Conservation (phyloP, 2,888 invertebrate genomes). For the Hartigia nigra region DNA sequence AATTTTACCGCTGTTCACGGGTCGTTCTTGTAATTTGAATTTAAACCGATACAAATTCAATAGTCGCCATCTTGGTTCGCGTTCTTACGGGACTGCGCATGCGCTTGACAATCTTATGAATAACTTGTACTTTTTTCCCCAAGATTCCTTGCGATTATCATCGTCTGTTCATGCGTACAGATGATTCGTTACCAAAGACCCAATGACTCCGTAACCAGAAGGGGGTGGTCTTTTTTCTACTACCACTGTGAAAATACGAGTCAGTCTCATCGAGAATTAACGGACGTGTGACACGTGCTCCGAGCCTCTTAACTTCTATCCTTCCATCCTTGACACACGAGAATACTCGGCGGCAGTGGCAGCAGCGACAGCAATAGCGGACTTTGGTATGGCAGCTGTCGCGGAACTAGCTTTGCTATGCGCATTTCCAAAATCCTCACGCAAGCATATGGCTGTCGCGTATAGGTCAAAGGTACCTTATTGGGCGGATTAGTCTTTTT, state of each 20-base stretch:
- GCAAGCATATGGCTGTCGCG: background rate
- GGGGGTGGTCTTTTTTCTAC: background rate
- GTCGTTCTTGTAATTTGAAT: background rate
- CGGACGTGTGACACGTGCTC: slow-evolving; percentile 58
- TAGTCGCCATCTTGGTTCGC: background rate
- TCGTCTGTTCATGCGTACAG: background rate
- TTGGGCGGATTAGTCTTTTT: background rate
- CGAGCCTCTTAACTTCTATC: slow-evolving; percentile 44
- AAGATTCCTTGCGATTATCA: background rate
- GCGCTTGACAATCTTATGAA: background rate
- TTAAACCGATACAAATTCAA: background rate
- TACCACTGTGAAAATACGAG: background rate
- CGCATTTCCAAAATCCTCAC: background rate
- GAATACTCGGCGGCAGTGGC: slow-evolving; percentile 43
- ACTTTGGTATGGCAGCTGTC: slow-evolving; percentile 57
- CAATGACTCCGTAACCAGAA: background rate
- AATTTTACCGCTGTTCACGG: background rate
- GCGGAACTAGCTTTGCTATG: slow-evolving; percentile 21
- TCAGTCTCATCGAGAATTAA: slow-evolving; percentile 14
- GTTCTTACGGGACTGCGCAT: background rate
- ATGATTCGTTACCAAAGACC: background rate
- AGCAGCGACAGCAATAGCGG: slow-evolving; percentile 1
- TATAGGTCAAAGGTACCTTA: background rate
- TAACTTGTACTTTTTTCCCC: background rate
- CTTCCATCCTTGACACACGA: slow-evolving; percentile 39